A percentile compares a stretch with the other conserved stretches of the same genome.
Conservation (phyloP, 2,888 invertebrate genomes). For the Phorcus lineatus region DNA sequence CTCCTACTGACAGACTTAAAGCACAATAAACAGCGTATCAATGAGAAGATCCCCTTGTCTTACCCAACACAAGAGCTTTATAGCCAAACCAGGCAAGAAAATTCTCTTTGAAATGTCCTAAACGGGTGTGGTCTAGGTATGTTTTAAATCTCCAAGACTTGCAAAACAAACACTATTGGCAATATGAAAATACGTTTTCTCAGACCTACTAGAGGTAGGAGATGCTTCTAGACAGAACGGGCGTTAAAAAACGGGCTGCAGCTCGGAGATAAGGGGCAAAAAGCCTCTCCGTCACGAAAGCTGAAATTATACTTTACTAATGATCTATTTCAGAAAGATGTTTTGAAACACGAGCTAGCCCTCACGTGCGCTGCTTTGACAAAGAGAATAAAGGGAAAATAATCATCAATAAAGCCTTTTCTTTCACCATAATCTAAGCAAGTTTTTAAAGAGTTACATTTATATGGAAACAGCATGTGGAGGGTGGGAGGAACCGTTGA, state of each 20-base stretch:
- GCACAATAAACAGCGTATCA: background rate
- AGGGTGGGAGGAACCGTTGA: too few species aligned
- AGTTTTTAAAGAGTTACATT: background rate
- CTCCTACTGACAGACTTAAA: too few species aligned
- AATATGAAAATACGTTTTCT: conserved; percentile 18
- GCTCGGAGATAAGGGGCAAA: too few species aligned
- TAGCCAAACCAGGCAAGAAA: background rate
- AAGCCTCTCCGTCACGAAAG: conserved; percentile 5
- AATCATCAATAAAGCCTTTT: conserved; percentile 1
- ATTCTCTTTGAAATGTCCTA: background rate
- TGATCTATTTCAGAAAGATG: conserved; percentile 14
- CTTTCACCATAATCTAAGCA: background rate
- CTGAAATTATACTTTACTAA: conserved; percentile 23
- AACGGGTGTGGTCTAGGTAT: conserved; percentile 19
- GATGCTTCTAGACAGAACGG: background rate
- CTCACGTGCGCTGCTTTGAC: background rate
- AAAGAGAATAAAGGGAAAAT: conserved; percentile 14
- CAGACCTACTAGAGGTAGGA: background rate
- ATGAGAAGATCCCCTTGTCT: background rate
- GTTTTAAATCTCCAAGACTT: conserved; percentile 3
- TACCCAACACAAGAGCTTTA: background rate
- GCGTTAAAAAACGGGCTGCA: too few species aligned
- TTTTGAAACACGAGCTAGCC: conserved; percentile 1
- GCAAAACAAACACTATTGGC: conserved; percentile 18
- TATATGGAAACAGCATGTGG: background rate